These are phyloP conservation scores for Argentina silus DNA, from an alignment of 2,797 vertebrate species.

Conservation along the genomic window DNA sequence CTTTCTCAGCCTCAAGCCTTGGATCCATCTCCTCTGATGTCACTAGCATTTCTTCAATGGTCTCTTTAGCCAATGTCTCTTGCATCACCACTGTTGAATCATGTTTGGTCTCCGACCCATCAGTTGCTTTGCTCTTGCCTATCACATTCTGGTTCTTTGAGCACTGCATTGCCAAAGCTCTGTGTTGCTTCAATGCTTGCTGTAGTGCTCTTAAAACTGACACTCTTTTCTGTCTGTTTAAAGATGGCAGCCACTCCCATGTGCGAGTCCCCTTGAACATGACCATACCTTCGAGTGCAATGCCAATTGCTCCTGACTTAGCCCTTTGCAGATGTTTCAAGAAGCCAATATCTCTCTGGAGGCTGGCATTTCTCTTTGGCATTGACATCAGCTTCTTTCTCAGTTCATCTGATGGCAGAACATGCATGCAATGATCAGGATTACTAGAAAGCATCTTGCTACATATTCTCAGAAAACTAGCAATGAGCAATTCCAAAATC, in stretches of 20 bases:
- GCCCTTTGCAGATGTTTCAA: neutral
- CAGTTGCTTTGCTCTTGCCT: too few relatives aligned
- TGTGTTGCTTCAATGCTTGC: neutral
- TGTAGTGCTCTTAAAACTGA: neutral
- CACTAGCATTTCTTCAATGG: neutral
- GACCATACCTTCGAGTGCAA: neutral
- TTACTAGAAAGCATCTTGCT: neutral
- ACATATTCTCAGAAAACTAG: neutral
- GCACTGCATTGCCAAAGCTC: neutral
- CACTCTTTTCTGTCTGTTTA: neutral
- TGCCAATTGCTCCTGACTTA: too few relatives aligned
- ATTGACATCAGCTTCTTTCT: neutral
- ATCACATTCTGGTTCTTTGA: neutral
- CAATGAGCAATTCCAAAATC: neutral
- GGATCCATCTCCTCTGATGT: neutral
- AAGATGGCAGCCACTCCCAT: constrained; percentile 7
- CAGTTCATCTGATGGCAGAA: neutral
- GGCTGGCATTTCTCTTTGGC: neutral
- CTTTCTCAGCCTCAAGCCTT: too few relatives aligned
- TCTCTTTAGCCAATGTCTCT: neutral
- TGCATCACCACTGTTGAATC: neutral
- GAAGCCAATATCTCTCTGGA: neutral
- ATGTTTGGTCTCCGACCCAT: neutral
- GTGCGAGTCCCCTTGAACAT: neutral
- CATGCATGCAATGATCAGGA: neutral